Conservation (phyloP, 1,140 invertebrate species). For the Drosophila lacertosa region DNA sequence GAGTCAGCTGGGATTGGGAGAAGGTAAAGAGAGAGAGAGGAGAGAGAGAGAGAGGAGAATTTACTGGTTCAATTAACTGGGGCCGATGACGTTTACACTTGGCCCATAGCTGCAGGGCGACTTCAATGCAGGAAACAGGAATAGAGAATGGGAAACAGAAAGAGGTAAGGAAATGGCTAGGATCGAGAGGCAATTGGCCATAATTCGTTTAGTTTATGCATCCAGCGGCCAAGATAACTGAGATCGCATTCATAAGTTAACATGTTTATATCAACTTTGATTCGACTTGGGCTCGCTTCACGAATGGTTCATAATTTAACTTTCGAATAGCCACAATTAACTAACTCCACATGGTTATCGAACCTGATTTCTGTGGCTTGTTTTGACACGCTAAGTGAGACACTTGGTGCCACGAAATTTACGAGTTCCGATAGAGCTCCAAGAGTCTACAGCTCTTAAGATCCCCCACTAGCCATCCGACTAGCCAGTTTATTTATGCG, state of each 20-base stretch:
- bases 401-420: conserved; percentile 41
- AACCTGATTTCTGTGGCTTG: conserved; percentile 25
- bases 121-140: conserved; percentile 28
- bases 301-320: conserved; percentile 63
- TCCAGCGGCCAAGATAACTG: conserved; percentile 53
- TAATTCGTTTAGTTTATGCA: conserved; percentile 75
- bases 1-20: background rate
- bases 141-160: background rate
- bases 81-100: conserved; percentile 36
- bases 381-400: conserved; percentile 66
- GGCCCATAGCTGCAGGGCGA: conserved; percentile 55
- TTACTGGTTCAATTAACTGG: conserved; percentile 75
- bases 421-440: conserved; percentile 34
- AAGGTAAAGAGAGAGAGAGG: too few relatives aligned
- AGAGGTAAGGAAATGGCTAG: background rate
- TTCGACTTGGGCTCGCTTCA: conserved; percentile 21
- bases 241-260: conserved; percentile 61
- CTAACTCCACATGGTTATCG: conserved; percentile 45
- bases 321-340: conserved; percentile 68
- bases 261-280: conserved; percentile 50
- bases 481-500: conserved; percentile 34
- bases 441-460: conserved; percentile 23
- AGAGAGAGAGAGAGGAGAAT: too few relatives aligned
- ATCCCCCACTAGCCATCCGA: background rate
- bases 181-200: conserved; percentile 42